These are phyloP conservation scores for Cerceris ruficornis DNA, from an alignment of 2,888 invertebrate genomes.

Conservation along the genomic window DNA sequence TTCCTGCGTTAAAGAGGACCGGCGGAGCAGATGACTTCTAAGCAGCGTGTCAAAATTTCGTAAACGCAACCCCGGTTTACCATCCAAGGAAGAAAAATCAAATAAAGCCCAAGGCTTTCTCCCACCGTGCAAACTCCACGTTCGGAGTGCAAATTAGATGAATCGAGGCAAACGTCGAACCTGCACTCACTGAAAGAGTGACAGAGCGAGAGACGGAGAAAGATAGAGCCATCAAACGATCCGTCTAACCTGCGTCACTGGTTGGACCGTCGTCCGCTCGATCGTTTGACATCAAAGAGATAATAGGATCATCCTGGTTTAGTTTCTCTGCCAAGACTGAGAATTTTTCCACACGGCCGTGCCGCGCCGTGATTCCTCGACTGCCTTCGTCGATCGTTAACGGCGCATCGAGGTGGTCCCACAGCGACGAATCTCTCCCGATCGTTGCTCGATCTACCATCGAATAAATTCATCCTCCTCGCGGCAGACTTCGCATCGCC, in stretches of 20 bases:
- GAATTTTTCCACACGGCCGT: constrained; percentile 31
- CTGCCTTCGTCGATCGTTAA: constrained; percentile 14
- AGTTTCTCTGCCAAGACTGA: constrained; percentile 15
- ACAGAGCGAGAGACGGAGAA: background rate
- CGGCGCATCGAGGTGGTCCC: constrained; percentile 8
- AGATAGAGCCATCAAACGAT: background rate
- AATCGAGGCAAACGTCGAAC: background rate
- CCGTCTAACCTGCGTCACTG: constrained; percentile 69
- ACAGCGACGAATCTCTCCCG: background rate
- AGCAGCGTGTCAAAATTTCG: no score
- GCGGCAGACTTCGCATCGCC: constrained; percentile 4
- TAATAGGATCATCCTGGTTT: constrained; percentile 45
- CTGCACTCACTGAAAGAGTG: background rate
- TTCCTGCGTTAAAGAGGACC: no score
- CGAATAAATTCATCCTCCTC: constrained; percentile 31
- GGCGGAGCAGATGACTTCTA: no score
- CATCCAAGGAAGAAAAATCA: no score
- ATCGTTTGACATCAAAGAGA: constrained; percentile 73
- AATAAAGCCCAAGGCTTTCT: no score
- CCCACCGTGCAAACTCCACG: no score
- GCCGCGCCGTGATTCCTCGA: constrained; percentile 21
- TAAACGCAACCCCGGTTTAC: no score
- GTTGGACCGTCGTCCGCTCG: constrained; percentile 52
- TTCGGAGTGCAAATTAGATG: no score
- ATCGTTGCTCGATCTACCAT: constrained; percentile 13